Conservation (phyloP, 2,113 vertebrate genomes). For the Tympanuchus pallidicinctus region DNA sequence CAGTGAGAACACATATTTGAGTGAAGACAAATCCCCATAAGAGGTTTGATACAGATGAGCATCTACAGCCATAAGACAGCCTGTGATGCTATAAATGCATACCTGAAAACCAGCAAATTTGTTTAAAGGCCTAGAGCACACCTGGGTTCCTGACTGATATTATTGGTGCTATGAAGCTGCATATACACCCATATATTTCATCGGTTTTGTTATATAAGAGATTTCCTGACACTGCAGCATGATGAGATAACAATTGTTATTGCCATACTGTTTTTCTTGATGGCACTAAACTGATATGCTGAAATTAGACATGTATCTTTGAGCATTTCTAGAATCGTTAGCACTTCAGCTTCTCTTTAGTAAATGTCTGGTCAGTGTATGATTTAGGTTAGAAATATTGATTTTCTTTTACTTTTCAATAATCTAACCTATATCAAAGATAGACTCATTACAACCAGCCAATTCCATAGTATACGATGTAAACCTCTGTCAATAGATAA, state of each 20-base stretch:
- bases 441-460: background rate
- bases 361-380: background rate
- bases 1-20: background rate
- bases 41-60: background rate
- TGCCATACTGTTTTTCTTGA: background rate
- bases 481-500: background rate
- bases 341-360: background rate
- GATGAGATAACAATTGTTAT: background rate
- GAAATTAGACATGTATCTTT: background rate
- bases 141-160: background rate
- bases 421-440: background rate
- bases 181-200: background rate
- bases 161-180: background rate
- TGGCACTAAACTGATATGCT: background rate
- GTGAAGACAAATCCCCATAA: background rate
- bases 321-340: background rate
- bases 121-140: fast-evolving
- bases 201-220: background rate
- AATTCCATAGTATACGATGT: background rate
- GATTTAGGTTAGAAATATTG: background rate
- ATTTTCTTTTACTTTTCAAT: background rate
- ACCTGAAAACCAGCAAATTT: background rate
- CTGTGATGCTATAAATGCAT: background rate
- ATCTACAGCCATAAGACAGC: fast-evolving
- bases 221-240: background rate